A percentile compares a stretch with the other conserved stretches of the same genome.
phyloP scores from a whole-genome alignment of 2,113 vertebrate species.

The Prochilodus magdalenae region DNA sequence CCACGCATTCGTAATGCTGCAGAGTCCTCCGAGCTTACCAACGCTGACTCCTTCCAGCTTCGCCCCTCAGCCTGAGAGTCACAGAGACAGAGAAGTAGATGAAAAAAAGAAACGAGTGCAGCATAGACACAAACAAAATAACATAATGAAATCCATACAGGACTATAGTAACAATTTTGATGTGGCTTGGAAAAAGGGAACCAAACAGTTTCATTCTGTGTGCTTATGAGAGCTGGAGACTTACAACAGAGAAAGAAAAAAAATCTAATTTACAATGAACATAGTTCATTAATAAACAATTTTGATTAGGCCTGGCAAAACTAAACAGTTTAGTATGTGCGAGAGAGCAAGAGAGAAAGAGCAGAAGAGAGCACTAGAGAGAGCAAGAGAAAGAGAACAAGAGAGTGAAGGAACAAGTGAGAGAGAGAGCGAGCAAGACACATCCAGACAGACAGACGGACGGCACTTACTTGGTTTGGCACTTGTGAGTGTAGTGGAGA shows the following conservation, averaged over 20 bases:
- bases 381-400: slow-evolving; percentile 65
- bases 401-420: too few relatives aligned
- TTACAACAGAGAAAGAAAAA: neutral
- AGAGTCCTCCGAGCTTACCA: slow-evolving; percentile 75
- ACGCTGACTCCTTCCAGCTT: slow-evolving; percentile 77
- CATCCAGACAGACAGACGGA: slow-evolving; percentile 60
- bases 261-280: neutral
- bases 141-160: neutral
- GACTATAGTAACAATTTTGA: neutral
- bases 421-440: slow-evolving; percentile 61
- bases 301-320: neutral
- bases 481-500: slow-evolving; percentile 85
- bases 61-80: slow-evolving; percentile 75
- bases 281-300: neutral
- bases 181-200: neutral
- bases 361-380: too few relatives aligned
- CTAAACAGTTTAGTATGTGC: neutral
- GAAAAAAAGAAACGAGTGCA: neutral
- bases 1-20: slow-evolving; percentile 66
- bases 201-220: neutral
- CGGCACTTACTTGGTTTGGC: slow-evolving; percentile 91
- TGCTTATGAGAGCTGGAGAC: neutral
- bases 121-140: neutral
- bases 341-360: neutral
- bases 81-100: slow-evolving; percentile 29